A percentile compares a stretch with the other conserved stretches of the same genome.
Evolutionary conservation across 2,797 vertebrate genomes (phyloP).

Genomic region (Anisognathus igniventris): DNA sequence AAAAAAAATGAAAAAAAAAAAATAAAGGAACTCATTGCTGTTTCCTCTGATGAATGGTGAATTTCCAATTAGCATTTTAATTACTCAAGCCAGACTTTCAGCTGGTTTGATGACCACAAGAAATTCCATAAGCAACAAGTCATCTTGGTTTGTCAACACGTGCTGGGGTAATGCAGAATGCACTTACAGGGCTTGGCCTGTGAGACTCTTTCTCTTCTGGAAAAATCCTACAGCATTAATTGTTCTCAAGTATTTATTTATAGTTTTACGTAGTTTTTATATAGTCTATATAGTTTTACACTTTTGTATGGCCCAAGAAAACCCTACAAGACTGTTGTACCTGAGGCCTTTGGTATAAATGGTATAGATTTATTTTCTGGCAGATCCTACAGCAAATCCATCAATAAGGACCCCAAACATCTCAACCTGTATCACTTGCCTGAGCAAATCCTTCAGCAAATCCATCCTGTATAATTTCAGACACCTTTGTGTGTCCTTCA

Average conservation of each 20-base stretch:
- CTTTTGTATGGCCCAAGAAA: neutral
- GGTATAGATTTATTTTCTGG: neutral
- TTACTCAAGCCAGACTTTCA: constrained; percentile 70
- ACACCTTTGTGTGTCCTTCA: neutral
- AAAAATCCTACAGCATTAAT: neutral
- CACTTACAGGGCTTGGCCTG: neutral
- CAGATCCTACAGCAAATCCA: neutral
- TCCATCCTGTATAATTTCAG: neutral
- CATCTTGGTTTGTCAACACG: constrained; percentile 4
- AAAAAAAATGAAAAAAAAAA: neutral
- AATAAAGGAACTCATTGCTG: constrained; percentile 40
- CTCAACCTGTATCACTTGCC: neutral
- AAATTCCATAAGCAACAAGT: constrained; percentile 49
- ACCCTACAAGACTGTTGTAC: neutral
- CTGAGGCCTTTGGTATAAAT: neutral
- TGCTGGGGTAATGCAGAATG: neutral
- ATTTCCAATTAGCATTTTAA: constrained; percentile 78
- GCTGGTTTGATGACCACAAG: constrained; percentile 57
- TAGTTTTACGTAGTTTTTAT: neutral
- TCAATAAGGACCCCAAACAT: neutral
- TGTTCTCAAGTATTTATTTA: neutral
- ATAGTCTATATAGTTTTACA: neutral
- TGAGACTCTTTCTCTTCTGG: neutral
- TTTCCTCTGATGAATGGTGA: constrained; percentile 70
- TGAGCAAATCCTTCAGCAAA: constrained; percentile 3